These are phyloP conservation scores for Oryctes rhinoceros DNA, from an alignment of 1,140 invertebrate species.

Conservation along the genomic window DNA sequence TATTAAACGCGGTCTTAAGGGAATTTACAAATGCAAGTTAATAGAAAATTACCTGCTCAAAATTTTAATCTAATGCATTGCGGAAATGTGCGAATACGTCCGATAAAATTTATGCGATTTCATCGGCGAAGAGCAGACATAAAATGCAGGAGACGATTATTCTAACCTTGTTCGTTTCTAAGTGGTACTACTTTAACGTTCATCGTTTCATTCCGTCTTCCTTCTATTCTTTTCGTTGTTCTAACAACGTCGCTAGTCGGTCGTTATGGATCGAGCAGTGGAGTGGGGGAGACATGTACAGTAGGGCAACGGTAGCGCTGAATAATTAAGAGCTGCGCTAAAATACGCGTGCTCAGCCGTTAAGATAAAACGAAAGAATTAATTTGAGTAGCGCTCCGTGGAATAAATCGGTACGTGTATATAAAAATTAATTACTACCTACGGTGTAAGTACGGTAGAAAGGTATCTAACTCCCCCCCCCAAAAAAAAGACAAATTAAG, in stretches of 20 bases:
- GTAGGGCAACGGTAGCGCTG: neutral
- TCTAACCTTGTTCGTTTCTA: slow-evolving; percentile 7
- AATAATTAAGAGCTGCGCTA: slow-evolving; percentile 4
- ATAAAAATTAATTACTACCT: too few species aligned
- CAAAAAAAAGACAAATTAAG: too few species aligned
- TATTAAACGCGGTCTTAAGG: too few species aligned
- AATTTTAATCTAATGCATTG: too few species aligned
- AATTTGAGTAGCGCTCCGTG: neutral
- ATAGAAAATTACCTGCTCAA: too few species aligned
- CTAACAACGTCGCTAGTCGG: neutral
- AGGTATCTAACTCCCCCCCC: too few species aligned
- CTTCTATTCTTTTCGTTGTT: neutral
- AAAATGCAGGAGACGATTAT: slow-evolving; percentile 14
- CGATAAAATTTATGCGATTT: neutral
- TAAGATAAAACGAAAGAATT: slow-evolving; percentile 6
- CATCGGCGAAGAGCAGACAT: neutral
- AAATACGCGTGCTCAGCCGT: neutral
- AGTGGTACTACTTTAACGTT: too few species aligned
- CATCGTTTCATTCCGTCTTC: too few species aligned
- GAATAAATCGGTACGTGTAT: too few species aligned
- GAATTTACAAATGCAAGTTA: too few species aligned
- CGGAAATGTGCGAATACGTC: neutral
- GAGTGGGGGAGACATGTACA: too few species aligned
- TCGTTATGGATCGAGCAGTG: neutral
- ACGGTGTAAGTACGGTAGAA: too few species aligned